Evolutionary conservation across 2,797 vertebrate species (phyloP), one percentile per base, ranked within the genome.

Genomic region (Philypnodon macrostomus): DNA sequence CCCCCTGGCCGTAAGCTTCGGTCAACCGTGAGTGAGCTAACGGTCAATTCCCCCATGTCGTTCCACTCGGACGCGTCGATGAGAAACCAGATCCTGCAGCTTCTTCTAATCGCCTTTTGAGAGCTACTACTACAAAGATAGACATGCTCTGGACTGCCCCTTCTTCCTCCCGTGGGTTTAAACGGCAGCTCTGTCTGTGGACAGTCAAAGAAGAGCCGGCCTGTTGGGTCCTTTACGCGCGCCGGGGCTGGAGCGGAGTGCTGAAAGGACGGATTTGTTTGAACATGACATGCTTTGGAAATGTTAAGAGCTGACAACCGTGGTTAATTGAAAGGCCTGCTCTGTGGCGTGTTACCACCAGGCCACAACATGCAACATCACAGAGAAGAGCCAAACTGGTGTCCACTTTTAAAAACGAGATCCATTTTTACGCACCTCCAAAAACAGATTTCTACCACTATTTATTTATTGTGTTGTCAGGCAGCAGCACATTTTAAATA

Each of bases 11-110:
- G 73, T 62, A 58, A 81, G 78, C 84, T 84, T 86, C 79, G 88
- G 90, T 86, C 89, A 89, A 87, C 87, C 89, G 73, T 90, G 89
- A 92, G 89, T 90, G 88, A 78, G 80, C 83, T 76, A 79, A 75
- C 72, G 81, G 70, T 70, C 63, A 70, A 63, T 67, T 77, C 87
- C 85, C 88, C 80, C n/a, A n/a, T 86, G 88, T 87, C 85, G 87
- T 87, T 89, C 85, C 89, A 84, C 84, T 88, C 89, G 79, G 90
- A 90, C 91, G 90, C 86, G 80, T 73, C 76, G 88, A 75, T 78
- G 63, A 75, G 93, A 92, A 94, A 96, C 88, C 85, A 81, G 91
- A 94, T 84, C 89, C 80, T 52, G 71, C 58, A 80, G 82, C 67
- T 89, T 23, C 91, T 89, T 90, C 87, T 87, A 89, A 90, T 78